Conservation (phyloP, 2,113 vertebrate species). For the Pachycephala philippinensis region DNA sequence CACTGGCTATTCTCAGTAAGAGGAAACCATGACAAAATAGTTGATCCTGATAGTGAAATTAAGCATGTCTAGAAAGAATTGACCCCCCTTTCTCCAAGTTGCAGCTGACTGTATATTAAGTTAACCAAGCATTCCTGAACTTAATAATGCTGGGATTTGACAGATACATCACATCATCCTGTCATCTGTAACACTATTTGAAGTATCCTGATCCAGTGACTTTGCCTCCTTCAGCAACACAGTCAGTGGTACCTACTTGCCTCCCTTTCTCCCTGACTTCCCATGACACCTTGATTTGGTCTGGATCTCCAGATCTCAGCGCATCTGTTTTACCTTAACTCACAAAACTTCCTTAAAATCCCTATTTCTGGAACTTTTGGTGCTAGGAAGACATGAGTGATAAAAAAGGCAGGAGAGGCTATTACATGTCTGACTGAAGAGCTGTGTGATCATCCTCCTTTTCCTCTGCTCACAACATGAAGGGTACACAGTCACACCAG, state of each 20-base stretch:
- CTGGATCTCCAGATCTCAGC: background rate
- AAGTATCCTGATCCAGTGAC: background rate
- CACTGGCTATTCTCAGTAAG: background rate
- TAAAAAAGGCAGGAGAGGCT: background rate
- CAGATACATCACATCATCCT: background rate
- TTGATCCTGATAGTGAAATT: background rate
- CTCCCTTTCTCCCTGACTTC: background rate
- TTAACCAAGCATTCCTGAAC: background rate
- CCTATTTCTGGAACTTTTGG: background rate
- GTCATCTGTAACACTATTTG: background rate
- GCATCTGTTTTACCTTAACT: background rate
- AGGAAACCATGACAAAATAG: background rate
- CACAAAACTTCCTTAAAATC: background rate
- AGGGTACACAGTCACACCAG: background rate
- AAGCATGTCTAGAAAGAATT: background rate
- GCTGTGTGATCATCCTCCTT: background rate
- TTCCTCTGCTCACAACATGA: background rate
- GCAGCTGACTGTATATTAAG: background rate
- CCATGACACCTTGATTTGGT: background rate
- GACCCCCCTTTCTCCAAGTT: background rate
- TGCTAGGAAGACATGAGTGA: background rate
- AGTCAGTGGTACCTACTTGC: background rate
- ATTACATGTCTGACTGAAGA: background rate
- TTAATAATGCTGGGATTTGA: background rate
- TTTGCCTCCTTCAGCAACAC: background rate